Base-by-base conservation (phyloP, 2,797 vertebrate genomes). In the Tenualosa thibaudeaui region DNA sequence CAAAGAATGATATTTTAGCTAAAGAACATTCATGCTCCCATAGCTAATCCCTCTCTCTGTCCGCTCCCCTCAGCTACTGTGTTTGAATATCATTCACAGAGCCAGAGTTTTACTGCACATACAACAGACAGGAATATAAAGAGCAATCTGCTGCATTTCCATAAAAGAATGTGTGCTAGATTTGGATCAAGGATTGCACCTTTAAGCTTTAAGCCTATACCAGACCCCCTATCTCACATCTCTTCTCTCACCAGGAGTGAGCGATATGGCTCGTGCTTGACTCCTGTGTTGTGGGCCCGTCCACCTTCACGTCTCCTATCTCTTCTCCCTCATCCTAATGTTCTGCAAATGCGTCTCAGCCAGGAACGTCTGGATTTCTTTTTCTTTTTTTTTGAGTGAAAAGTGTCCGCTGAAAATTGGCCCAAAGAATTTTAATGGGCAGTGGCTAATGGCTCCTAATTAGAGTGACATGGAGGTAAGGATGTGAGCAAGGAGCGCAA, bases 371-470 rank as follows among this genome's bases (percentile, higher is more conserved):
- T 15, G 62, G 60, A 4, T 62, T 8, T 24, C 26, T 68, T 65
- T 5, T 37, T 15, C 22, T 37, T 71, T 37, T 37, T 43, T 68
- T 84, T 86, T 9, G 26, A 86, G 85, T 83, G 78, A 65, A 40
- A 83, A 89, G 84, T 75, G 86, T 87, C 86, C 84, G 26, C 81
- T 86, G 84, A 85, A 89, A 90, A 90, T 90, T 88, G 84, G 83
- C 71, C 82, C 75, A 87, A 90, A 89, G 89, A 90, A 90, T 90
- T 88, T 90, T 88, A 89, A 90, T 90, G 89, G 84, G 84, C 54
- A 82, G 85, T 26, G 2, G 84, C 89, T 89, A 89, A 89, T 90
- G 88, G 88, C 68, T 84, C 58, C 87, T 90, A 90, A 90, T 90
- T 89, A 84, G 84, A 83, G 86, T 22, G 26, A 53, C 86, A 82